Evolutionary conservation across 2,888 invertebrate species (phyloP).

Genomic region (Tenthredo amoena): DNA sequence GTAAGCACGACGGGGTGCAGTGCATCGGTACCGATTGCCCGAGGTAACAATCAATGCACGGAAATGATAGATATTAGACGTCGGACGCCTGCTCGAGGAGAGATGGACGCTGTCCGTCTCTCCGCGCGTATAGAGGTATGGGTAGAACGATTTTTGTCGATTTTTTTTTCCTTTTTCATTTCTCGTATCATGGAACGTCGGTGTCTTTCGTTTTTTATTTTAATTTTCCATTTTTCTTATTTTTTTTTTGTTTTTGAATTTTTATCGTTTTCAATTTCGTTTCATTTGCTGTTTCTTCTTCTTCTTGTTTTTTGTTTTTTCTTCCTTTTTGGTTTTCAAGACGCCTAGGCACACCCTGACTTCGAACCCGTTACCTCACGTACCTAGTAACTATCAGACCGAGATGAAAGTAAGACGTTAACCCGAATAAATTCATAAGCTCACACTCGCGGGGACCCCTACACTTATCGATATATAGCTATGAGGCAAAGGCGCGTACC

Average conservation of each 20-base stretch:
- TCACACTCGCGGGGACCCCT: constrained; percentile 3
- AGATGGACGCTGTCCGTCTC: constrained; percentile 17
- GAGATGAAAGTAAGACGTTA: constrained; percentile 7
- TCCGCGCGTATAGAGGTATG: neutral
- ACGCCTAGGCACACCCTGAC: neutral
- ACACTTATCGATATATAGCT: neutral
- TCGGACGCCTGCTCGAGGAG: constrained; percentile 18
- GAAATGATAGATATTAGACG: constrained; percentile 47
- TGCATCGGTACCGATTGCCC: constrained; percentile 33
- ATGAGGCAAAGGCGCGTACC: neutral
- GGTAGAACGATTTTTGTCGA: neutral
- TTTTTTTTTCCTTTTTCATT: neutral
- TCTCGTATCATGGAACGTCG: too few species aligned
- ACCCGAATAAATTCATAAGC: neutral
- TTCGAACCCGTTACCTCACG: neutral
- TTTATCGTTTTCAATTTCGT: neutral
- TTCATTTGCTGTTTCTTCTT: neutral
- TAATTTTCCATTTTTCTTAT: neutral
- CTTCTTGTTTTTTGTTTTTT: neutral
- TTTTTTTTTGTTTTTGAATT: neutral
- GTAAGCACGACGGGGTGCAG: constrained; percentile 35
- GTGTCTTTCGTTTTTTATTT: neutral
- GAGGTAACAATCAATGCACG: constrained; percentile 41
- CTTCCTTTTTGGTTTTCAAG: neutral
- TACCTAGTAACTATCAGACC: neutral